Percentiles rank a stretch among this genome's conserved stretches.
phyloP scores from a whole-genome alignment of 2,888 invertebrate species.

The Melieria picta region DNA sequence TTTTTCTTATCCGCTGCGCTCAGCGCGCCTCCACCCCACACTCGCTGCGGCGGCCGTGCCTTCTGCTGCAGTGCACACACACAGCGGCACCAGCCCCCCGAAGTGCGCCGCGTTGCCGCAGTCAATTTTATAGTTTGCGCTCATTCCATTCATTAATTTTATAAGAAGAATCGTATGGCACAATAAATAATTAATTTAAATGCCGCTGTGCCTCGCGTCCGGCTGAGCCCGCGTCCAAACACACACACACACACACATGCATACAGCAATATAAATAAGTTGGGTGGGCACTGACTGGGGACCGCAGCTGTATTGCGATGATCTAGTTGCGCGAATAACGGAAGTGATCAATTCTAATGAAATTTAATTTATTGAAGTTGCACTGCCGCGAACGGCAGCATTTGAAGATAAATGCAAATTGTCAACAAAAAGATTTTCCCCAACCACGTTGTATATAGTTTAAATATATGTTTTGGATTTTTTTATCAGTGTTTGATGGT shows the following conservation, averaged over 20 bases:
- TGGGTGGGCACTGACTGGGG: no score
- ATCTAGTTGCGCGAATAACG: slow-evolving; percentile 1
- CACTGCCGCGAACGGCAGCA: no score
- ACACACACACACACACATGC: slow-evolving; percentile 10
- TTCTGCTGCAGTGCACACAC: not conserved
- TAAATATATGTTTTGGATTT: no score
- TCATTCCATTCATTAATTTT: slow-evolving; percentile 63
- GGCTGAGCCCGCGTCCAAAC: not conserved
- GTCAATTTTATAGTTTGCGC: slow-evolving; percentile 24
- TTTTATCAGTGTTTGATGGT: no score
- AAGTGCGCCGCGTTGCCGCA: no score
- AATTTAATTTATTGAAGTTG: not conserved
- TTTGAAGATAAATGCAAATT: no score
- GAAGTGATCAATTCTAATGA: slow-evolving; percentile 15
- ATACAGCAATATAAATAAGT: slow-evolving; percentile 19
- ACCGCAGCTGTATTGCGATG: no score
- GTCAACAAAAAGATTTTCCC: no score
- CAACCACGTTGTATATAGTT: no score
- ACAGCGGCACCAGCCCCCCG: not conserved
- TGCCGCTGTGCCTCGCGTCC: slow-evolving; percentile 44
- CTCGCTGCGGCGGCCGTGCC: not conserved
- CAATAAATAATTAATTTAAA: slow-evolving; percentile 64
- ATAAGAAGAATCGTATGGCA: slow-evolving; percentile 58
- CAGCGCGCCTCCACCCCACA: not conserved
- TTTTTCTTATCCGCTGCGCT: no score